Evolutionary conservation across 2,797 vertebrate genomes (phyloP).

Genomic region (Anniella stebbinsi): DNA sequence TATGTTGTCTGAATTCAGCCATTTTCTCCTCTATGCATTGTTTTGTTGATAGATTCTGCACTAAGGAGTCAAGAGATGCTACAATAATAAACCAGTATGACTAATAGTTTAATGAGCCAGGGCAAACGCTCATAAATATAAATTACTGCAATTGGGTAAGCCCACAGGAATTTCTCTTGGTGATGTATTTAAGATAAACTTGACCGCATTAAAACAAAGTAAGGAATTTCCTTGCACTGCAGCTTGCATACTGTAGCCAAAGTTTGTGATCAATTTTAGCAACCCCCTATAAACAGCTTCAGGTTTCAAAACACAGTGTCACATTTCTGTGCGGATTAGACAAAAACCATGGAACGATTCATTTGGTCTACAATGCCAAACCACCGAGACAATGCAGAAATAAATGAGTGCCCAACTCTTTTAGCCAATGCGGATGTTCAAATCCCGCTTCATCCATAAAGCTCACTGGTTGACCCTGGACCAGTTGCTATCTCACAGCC

Average conservation of each 20-base stretch:
- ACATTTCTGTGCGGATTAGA: conserved; percentile 62
- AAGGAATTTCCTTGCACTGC: conserved; percentile 14
- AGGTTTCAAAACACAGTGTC: conserved; percentile 58
- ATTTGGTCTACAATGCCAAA: conserved; percentile 61
- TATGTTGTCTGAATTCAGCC: no score
- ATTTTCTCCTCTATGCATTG: neutral
- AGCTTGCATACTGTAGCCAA: conserved; percentile 27
- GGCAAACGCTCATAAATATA: neutral
- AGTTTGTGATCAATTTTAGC: conserved; percentile 59
- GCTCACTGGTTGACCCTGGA: neutral
- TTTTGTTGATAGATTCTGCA: neutral
- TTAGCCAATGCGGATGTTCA: neutral
- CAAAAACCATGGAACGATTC: conserved; percentile 56
- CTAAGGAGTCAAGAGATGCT: neutral
- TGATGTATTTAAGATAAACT: conserved; percentile 9
- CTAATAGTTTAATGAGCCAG: neutral
- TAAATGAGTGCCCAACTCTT: neutral
- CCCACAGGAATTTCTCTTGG: neutral
- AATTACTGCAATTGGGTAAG: conserved; percentile 24
- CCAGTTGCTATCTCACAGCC: neutral
- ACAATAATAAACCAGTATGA: neutral
- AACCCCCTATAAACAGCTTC: conserved; percentile 55
- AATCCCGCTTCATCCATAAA: neutral
- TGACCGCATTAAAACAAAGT: neutral
- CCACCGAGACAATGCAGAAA: conserved; percentile 42